Evolutionary conservation across 2,113 vertebrate species (phyloP).

Genomic region (Cyanoramphus novaezelandiae): DNA sequence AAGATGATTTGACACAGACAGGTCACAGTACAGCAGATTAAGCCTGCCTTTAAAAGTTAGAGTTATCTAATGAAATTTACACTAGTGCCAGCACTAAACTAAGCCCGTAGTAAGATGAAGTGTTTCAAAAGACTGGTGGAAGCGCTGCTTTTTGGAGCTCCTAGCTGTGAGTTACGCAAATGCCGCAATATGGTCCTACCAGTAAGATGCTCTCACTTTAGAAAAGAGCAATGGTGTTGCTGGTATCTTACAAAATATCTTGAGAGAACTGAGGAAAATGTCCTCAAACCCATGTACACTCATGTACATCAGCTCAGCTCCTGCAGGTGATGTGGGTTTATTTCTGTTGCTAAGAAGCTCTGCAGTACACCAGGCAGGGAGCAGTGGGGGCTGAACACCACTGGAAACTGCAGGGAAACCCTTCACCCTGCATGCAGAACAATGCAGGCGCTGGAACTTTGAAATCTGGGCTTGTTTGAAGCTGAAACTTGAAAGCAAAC

Average conservation of each 20-base stretch:
- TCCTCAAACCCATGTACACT: neutral
- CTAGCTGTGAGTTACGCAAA: neutral
- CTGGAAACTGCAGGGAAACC: neutral
- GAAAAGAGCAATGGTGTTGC: fast-evolving
- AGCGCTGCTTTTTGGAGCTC: neutral
- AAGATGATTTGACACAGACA: neutral
- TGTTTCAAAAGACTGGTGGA: neutral
- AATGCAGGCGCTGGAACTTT: neutral
- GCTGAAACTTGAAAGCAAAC: slow-evolving; percentile 40
- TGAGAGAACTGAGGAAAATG: neutral
- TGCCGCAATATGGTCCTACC: neutral
- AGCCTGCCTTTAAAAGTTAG: neutral
- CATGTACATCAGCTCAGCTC: fast-evolving
- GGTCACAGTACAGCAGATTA: neutral
- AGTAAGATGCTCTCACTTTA: neutral
- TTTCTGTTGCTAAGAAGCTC: neutral
- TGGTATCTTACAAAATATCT: neutral
- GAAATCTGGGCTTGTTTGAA: slow-evolving; percentile 45
- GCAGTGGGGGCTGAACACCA: neutral
- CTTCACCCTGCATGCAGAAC: neutral
- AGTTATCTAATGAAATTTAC: neutral
- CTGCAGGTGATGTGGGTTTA: neutral
- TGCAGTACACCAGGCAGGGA: neutral
- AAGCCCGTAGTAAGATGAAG: neutral
- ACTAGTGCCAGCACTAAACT: neutral